Evolutionary conservation across 2,113 vertebrate genomes (phyloP), one percentile per base, ranked within the genome.

Genomic region (Tyto alba): DNA sequence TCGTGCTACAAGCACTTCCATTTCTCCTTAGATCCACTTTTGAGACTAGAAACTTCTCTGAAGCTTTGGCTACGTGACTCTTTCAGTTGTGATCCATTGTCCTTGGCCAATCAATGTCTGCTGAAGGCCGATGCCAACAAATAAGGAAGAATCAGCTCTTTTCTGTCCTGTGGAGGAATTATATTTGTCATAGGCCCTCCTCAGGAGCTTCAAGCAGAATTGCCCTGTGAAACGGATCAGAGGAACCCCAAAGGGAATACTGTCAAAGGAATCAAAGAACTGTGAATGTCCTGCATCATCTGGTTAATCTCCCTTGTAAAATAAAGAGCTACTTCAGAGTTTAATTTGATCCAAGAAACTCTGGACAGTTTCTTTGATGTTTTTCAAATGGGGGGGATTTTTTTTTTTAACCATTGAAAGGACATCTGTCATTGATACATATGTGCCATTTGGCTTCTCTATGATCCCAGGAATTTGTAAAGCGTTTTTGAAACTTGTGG

Each of bases 241-340:
- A 95, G 41, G 71, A 89, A 68, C 41, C 53, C 81, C 79, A 73
- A 91, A 90, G 75, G 85, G 88, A 94, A 41, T 57, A 66, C 50
- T 74, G 59, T 94, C 87, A 96, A 82, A 96, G 34, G 52, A 85
- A 67, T 93, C 63, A 95, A 88, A 90, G 85, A 85, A 73, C 50
- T 48, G 14, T 55, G 62, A 38, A 69, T 74, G 92, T 93, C 75
- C 89, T 95, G 78, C 95, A 93, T 94, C 93, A 90, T 91, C 71
- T 91, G 23, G 91, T 85, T 96, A 95, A 94, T 96, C 88, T 93
- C 88, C 75, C 68, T 88, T 93, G 72, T 88, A 62, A 91, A 91
- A 88, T 86, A 84, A 76, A 95, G 72, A 84, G 20, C 63, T 63
- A 12, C 59, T 93, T 93, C 92, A 95, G 72, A 86, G 74, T 5